Evolutionary conservation across 2,888 invertebrate species (phyloP).

Genomic region (Apoda limacodes): DNA sequence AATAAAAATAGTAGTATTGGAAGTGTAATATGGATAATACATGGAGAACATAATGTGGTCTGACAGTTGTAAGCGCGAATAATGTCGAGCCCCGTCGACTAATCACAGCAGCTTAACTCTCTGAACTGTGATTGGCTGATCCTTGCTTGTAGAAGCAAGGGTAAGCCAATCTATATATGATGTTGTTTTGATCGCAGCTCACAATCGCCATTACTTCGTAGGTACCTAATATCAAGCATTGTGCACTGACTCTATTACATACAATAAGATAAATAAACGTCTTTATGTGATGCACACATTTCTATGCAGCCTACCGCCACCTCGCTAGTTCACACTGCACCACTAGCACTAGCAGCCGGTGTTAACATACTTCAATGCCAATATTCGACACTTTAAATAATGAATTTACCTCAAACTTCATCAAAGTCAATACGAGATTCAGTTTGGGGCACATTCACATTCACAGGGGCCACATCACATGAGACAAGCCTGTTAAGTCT

Average conservation of each 20-base stretch:
- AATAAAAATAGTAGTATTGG: conserved; percentile 30
- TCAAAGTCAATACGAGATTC: conserved; percentile 1
- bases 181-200: background rate
- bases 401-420: conserved; percentile 16
- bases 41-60: conserved; percentile 40
- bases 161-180: background rate
- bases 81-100: too few relatives aligned
- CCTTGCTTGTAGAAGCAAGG: too few relatives aligned
- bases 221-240: conserved; percentile 25
- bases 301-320: conserved; percentile 40
- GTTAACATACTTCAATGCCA: conserved; percentile 21
- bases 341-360: conserved; percentile 28
- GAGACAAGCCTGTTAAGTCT: conserved; percentile 32
- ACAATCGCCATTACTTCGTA: conserved; percentile 3
- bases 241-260: conserved; percentile 30
- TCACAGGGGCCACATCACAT: conserved; percentile 27
- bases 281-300: conserved; percentile 31
- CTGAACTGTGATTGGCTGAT: conserved; percentile 5
- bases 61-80: too few relatives aligned
- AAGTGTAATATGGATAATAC: conserved; percentile 48
- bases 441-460: conserved; percentile 17
- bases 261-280: conserved; percentile 22
- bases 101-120: too few relatives aligned
- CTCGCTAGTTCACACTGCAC: conserved; percentile 29
- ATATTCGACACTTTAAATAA: conserved; percentile 14